A percentile compares a stretch with the other conserved stretches of the same genome.
Evolutionary conservation across 2,888 invertebrate genomes (phyloP).

Genomic region (Apamea crenata): DNA sequence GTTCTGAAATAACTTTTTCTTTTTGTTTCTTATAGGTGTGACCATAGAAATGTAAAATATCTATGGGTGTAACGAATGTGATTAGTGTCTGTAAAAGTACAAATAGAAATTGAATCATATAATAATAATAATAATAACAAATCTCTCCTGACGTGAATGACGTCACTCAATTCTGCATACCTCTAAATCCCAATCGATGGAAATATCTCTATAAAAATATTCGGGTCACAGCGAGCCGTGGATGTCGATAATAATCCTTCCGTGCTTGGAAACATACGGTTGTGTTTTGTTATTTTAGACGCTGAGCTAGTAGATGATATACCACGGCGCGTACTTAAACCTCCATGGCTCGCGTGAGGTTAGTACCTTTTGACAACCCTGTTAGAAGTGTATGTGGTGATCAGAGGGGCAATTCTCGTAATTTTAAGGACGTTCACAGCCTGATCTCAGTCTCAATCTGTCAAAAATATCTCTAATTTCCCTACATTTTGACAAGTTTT

Average conservation of each 20-base stretch:
- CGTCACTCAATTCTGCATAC: slow-evolving; percentile 41
- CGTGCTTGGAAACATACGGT: slow-evolving; percentile 58
- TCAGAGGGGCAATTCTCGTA: too few relatives aligned
- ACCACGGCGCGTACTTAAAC: too few relatives aligned
- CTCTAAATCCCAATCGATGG: slow-evolving; percentile 60
- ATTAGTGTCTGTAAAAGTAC: not conserved
- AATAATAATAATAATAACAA: not conserved
- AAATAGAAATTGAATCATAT: not conserved
- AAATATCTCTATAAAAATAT: slow-evolving; percentile 68
- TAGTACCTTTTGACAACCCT: too few relatives aligned
- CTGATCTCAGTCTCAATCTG: too few relatives aligned
- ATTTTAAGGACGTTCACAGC: too few relatives aligned
- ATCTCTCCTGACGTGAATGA: slow-evolving; percentile 30
- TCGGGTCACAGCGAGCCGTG: slow-evolving; percentile 61
- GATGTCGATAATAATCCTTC: slow-evolving; percentile 67
- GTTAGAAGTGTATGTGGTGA: not conserved
- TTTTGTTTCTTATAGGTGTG: not conserved
- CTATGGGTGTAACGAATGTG: too few relatives aligned
- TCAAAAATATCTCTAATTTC: too few relatives aligned
- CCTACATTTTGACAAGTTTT: too few relatives aligned
- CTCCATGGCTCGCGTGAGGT: too few relatives aligned
- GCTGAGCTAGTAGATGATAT: too few relatives aligned
- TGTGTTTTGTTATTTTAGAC: slow-evolving; percentile 16
- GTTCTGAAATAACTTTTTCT: slow-evolving; percentile 26
- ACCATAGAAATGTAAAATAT: too few relatives aligned